Conservation (phyloP, 2,888 invertebrate genomes). For the Gasteruption jaculator region DNA sequence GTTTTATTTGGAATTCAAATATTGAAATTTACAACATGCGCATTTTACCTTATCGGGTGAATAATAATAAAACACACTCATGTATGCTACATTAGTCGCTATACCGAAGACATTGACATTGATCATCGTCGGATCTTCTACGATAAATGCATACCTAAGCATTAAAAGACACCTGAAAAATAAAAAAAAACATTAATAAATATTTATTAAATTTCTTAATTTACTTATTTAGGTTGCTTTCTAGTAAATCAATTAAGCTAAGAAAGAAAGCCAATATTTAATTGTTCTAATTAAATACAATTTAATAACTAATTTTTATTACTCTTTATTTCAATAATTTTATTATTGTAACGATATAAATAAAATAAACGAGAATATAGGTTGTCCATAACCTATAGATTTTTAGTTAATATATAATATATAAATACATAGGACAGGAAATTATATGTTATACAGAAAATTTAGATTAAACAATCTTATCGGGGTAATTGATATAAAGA, state of each 20-base stretch:
- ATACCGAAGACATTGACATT: slow-evolving; percentile 74
- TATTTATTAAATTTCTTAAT: neutral
- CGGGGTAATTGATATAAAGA: too few relatives aligned
- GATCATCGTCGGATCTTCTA: slow-evolving; percentile 73
- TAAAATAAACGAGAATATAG: too few relatives aligned
- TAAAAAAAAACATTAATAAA: neutral
- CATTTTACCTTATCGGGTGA: slow-evolving; percentile 53
- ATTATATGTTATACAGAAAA: too few relatives aligned
- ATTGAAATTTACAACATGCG: too few relatives aligned
- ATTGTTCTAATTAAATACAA: slow-evolving; percentile 3
- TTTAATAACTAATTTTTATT: slow-evolving; percentile 5
- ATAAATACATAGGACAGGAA: too few relatives aligned
- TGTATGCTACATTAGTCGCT: slow-evolving; percentile 64
- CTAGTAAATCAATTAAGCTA: neutral
- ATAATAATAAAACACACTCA: slow-evolving; percentile 65
- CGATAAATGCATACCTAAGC: slow-evolving; percentile 70
- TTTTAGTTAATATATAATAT: too few relatives aligned
- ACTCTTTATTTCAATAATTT: slow-evolving; percentile 6
- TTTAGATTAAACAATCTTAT: too few relatives aligned
- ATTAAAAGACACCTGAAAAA: slow-evolving; percentile 66
- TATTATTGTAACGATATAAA: slow-evolving; percentile 4
- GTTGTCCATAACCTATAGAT: too few relatives aligned
- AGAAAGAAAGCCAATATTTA: neutral
- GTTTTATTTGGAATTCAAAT: neutral
- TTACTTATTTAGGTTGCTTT: slow-evolving; percentile 1